A percentile compares a stretch with the other conserved stretches of the same genome.
These are phyloP conservation scores for Glyptemys insculpta DNA, from an alignment of 2,797 vertebrate genomes.

Conservation along the genomic window DNA sequence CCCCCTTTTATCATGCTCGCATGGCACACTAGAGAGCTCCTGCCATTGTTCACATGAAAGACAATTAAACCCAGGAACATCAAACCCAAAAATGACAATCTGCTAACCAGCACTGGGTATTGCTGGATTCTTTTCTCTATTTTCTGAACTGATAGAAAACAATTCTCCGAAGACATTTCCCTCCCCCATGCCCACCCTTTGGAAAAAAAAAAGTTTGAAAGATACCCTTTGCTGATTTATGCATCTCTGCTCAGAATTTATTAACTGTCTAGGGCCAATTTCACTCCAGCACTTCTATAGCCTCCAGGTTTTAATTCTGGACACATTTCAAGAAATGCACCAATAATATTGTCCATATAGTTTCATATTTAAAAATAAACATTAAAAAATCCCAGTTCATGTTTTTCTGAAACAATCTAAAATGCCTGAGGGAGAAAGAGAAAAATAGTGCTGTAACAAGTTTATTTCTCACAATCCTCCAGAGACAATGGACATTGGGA, in stretches of 20 bases:
- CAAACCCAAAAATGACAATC: conserved; percentile 93
- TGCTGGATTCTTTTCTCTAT: conserved; percentile 83
- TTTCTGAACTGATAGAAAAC: conserved; percentile 87
- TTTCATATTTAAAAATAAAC: conserved; percentile 81
- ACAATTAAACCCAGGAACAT: conserved; percentile 93
- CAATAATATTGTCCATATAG: conserved; percentile 77
- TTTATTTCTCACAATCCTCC: conserved; percentile 46
- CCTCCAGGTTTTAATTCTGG: conserved; percentile 81
- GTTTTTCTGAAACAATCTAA: conserved; percentile 63
- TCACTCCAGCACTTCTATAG: conserved; percentile 73
- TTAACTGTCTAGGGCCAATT: conserved; percentile 85
- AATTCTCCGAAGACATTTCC: conserved; percentile 85
- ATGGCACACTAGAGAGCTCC: conserved; percentile 87
- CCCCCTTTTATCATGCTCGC: conserved; percentile 83
- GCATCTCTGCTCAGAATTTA: conserved; percentile 86
- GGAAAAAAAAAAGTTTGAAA: conserved; percentile 71
- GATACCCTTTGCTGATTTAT: conserved; percentile 85
- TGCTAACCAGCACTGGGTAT: conserved; percentile 87
- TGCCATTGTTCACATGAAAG: conserved; percentile 94
- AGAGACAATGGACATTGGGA: background rate
- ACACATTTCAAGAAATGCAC: conserved; percentile 82
- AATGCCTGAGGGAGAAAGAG: conserved; percentile 56
- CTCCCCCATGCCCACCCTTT: conserved; percentile 69
- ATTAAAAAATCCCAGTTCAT: conserved; percentile 52
- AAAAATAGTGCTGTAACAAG: conserved; percentile 66